Percentiles rank a stretch among this genome's conserved stretches.
These are phyloP conservation scores for Trichomalopsis sarcophagae DNA, from an alignment of 1,140 invertebrate genomes.

Conservation along the genomic window DNA sequence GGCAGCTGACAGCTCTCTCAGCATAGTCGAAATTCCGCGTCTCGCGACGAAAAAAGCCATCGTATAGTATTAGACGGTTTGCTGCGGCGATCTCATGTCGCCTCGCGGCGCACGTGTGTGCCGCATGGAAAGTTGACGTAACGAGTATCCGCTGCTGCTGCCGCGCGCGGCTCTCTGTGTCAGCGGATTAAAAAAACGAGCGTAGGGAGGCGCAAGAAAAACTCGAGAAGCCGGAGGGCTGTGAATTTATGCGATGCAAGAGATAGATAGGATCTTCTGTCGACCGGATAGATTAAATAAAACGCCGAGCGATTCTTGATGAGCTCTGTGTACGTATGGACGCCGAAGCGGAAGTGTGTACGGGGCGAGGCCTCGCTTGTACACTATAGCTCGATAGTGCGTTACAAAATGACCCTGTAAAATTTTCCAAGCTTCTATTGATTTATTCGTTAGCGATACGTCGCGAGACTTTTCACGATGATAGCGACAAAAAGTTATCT, in stretches of 20 bases:
- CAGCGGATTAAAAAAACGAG: not conserved
- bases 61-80: not conserved
- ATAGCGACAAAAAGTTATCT: no score
- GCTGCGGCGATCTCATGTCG: not conserved
- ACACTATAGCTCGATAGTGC: no score
- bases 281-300: not conserved
- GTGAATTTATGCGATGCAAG: not conserved
- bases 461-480: no score
- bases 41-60: not conserved
- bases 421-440: no score
- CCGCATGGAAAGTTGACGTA: conserved; percentile 32
- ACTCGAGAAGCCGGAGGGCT: not conserved
- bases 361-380: no score
- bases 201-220: not conserved
- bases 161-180: not conserved
- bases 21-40: not conserved
- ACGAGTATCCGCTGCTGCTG: not conserved
- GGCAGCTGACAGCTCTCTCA: not conserved
- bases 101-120: not conserved
- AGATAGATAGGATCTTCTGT: not conserved
- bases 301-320: not conserved
- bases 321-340: not conserved
- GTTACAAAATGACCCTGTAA: no score
- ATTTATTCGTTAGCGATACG: no score
- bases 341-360: not conserved